These are phyloP conservation scores for Gastrophysa polygoni DNA, from an alignment of 2,888 invertebrate genomes.

Conservation along the genomic window DNA sequence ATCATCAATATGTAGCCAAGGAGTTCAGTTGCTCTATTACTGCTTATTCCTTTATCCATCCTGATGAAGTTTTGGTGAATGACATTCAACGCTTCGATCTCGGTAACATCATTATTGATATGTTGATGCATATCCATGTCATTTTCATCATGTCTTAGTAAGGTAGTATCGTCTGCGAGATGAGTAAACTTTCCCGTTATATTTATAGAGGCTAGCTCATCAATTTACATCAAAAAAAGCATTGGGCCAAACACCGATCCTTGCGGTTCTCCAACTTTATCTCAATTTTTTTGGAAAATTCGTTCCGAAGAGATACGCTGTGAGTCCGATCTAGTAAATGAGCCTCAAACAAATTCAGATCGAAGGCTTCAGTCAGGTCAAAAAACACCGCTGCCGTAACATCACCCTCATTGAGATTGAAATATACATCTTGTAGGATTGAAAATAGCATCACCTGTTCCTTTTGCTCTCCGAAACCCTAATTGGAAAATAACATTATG, in stretches of 20 bases:
- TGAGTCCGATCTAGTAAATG: too few species aligned
- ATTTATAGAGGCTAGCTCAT: background rate
- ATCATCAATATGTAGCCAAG: constrained; percentile 5
- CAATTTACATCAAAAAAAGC: background rate
- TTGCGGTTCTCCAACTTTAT: too few species aligned
- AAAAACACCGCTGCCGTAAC: too few species aligned
- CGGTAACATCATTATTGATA: constrained; percentile 1
- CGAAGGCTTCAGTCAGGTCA: background rate
- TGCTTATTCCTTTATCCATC: constrained; percentile 2
- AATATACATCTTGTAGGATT: too few species aligned
- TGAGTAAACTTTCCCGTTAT: background rate
- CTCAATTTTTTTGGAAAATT: too few species aligned
- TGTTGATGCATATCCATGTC: constrained; percentile 5
- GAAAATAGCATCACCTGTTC: too few species aligned
- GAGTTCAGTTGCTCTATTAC: background rate
- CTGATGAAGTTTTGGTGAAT: constrained; percentile 8
- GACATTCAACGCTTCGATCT: constrained; percentile 6
- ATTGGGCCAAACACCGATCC: constrained; percentile 4
- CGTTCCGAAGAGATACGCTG: too few species aligned
- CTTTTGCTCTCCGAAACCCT: too few species aligned
- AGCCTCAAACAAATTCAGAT: too few species aligned
- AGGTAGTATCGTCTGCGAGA: background rate
- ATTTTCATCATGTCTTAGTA: constrained; percentile 4
- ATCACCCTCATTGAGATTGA: too few species aligned
- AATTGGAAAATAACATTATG: too few species aligned